These are phyloP conservation scores for Misgurnus anguillicaudatus DNA, from an alignment of 2,113 vertebrate genomes.

Conservation along the genomic window DNA sequence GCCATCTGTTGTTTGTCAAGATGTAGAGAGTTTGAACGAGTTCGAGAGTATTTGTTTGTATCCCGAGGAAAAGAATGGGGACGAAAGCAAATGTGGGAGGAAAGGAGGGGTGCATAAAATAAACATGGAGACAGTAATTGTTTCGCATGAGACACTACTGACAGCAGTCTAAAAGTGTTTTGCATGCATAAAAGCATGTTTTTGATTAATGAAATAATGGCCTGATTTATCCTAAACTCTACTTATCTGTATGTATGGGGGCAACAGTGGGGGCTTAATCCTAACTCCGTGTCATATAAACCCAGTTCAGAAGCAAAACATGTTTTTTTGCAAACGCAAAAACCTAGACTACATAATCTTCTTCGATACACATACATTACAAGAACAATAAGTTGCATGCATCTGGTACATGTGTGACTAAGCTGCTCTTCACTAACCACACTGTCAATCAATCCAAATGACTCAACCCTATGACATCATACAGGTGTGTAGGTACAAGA, in stretches of 20 bases:
- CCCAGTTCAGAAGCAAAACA: conserved; percentile 57
- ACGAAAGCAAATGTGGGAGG: background rate
- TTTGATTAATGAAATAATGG: conserved; percentile 47
- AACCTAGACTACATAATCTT: background rate
- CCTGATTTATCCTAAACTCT: background rate
- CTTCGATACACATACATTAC: background rate
- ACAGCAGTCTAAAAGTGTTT: conserved; percentile 21
- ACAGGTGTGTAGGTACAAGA: conserved; percentile 5
- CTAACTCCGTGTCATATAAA: conserved; percentile 69
- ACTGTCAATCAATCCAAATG: background rate
- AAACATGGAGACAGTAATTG: conserved; percentile 17
- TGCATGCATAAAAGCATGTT: conserved; percentile 6
- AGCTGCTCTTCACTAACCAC: background rate
- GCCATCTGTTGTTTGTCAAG: conserved; percentile 81
- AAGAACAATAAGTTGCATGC: conserved; percentile 1
- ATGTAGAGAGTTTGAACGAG: conserved; percentile 58
- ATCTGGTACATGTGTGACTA: conserved; percentile 4
- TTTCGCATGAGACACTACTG: background rate
- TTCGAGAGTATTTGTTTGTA: conserved; percentile 45
- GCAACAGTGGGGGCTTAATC: conserved; percentile 55
- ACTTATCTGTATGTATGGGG: conserved; percentile 30
- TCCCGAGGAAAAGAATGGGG: conserved; percentile 44
- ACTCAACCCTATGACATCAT: conserved; percentile 11
- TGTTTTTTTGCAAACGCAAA: conserved; percentile 3
- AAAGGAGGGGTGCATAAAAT: conserved; percentile 23